Evolutionary conservation across 2,113 vertebrate genomes (phyloP).

Genomic region (Alligator sinensis): DNA sequence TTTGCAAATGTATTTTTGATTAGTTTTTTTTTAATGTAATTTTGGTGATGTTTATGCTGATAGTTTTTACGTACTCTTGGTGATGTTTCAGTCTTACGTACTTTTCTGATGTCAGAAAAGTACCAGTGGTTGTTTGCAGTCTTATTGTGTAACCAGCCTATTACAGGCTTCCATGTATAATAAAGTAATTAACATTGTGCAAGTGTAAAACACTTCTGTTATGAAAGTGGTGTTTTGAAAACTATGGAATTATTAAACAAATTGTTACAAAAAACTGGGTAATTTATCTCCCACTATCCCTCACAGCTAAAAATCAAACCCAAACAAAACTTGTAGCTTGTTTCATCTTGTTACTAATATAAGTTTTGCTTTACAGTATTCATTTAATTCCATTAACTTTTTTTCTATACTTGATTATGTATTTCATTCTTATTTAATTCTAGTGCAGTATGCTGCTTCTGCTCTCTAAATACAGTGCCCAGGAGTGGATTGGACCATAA

Average conservation of each 20-base stretch:
- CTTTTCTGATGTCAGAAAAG: slow-evolving; percentile 82
- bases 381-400: slow-evolving; percentile 74
- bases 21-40: slow-evolving; percentile 85
- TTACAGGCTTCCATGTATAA: slow-evolving; percentile 84
- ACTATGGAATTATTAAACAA: slow-evolving; percentile 78
- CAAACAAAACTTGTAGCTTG: slow-evolving; percentile 57
- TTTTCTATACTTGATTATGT: slow-evolving; percentile 73
- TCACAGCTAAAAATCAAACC: slow-evolving; percentile 65
- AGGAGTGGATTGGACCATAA: slow-evolving; percentile 71
- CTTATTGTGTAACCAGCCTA: slow-evolving; percentile 85
- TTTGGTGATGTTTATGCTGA: slow-evolving; percentile 83
- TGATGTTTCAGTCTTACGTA: slow-evolving; percentile 83
- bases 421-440: slow-evolving; percentile 64
- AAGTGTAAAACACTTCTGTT: slow-evolving; percentile 86
- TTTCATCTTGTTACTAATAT: slow-evolving; percentile 70
- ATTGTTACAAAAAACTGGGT: slow-evolving; percentile 80
- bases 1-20: slow-evolving; percentile 81
- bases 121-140: slow-evolving; percentile 85
- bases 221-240: slow-evolving; percentile 82
- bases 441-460: slow-evolving; percentile 59
- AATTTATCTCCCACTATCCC: slow-evolving; percentile 75
- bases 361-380: slow-evolving; percentile 71
- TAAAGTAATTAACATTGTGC: slow-evolving; percentile 87
- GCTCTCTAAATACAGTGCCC: slow-evolving; percentile 55
- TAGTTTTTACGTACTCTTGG: slow-evolving; percentile 84